Conservation (phyloP, 2,797 vertebrate genomes). For the Hoplostethus atlanticus region DNA sequence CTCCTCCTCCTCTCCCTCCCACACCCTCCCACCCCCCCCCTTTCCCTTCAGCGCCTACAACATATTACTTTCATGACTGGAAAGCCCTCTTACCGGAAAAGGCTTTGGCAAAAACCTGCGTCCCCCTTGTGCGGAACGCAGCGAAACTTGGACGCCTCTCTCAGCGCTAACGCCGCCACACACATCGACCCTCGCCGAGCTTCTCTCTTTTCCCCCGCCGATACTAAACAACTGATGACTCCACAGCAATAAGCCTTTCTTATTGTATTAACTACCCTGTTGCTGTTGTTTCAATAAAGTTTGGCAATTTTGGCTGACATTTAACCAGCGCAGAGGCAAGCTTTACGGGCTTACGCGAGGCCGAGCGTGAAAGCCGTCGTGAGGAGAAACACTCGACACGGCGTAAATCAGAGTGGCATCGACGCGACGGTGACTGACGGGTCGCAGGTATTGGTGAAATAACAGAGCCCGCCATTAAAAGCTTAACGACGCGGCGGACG, state of each 20-base stretch:
- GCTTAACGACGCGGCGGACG: conserved; percentile 34
- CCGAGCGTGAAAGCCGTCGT: conserved; percentile 56
- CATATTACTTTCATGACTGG: conserved; percentile 71
- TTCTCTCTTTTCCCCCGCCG: conserved; percentile 34
- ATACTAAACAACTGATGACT: conserved; percentile 69
- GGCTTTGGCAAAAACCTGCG: conserved; percentile 45
- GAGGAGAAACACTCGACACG: conserved; percentile 27
- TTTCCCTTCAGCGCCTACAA: conserved; percentile 45
- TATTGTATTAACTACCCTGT: conserved; percentile 62
- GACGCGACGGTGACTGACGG: conserved; percentile 24
- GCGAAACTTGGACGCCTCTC: conserved; percentile 54
- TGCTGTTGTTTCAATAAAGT: conserved; percentile 65
- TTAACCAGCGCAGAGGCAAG: conserved; percentile 56
- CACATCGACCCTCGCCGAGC: conserved; percentile 49
- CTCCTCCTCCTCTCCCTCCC: too few relatives aligned
- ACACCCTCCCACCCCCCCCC: not conserved
- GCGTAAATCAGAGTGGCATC: conserved; percentile 57
- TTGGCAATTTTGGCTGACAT: conserved; percentile 62
- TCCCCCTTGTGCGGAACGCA: conserved; percentile 45
- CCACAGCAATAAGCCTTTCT: conserved; percentile 56
- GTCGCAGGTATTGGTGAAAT: conserved; percentile 42
- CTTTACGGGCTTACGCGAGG: conserved; percentile 66
- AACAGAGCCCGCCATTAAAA: conserved; percentile 49
- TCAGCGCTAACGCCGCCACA: conserved; percentile 66
- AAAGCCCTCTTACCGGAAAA: conserved; percentile 58